A percentile compares a stretch with the other conserved stretches of the same genome.
These are phyloP conservation scores for Calliopsis andreniformis DNA, from an alignment of 1,140 invertebrate genomes.

Conservation along the genomic window DNA sequence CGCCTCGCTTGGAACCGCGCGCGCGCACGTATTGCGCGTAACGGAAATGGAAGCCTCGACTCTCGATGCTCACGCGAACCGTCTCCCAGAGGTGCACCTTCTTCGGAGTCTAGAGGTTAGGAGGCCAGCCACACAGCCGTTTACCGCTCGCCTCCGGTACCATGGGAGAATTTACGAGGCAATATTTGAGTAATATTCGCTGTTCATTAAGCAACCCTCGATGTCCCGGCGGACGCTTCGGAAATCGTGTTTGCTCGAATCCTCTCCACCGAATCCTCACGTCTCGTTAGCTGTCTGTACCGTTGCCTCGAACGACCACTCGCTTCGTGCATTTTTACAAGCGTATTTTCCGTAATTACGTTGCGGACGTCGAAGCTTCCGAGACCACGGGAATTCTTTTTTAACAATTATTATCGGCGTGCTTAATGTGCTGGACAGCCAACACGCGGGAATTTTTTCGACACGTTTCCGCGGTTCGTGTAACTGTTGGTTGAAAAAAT, in stretches of 20 bases:
- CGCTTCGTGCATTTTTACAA: slow-evolving; percentile 23
- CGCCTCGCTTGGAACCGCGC: neutral
- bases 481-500: too few species aligned
- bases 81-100: slow-evolving; percentile 27
- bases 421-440: neutral
- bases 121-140: slow-evolving; percentile 52
- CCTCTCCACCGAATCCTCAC: neutral
- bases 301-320: slow-evolving; percentile 14
- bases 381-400: neutral
- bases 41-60: slow-evolving; percentile 56
- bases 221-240: too few species aligned
- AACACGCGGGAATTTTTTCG: neutral
- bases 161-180: slow-evolving; percentile 40
- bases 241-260: slow-evolving; percentile 6
- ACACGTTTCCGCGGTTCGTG: too few species aligned
- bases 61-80: slow-evolving; percentile 51
- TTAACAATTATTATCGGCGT: neutral
- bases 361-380: neutral
- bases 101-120: slow-evolving; percentile 56
- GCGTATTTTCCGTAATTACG: slow-evolving; percentile 1
- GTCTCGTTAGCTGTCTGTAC: slow-evolving; percentile 12
- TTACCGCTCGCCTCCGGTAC: slow-evolving; percentile 51
- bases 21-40: slow-evolving; percentile 47
- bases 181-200: slow-evolving; percentile 22
- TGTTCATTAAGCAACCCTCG: neutral